Conservation (phyloP, 30 jellyfish, hydroid and myxozoan genomes). For the Aurelia aurita region DNA sequence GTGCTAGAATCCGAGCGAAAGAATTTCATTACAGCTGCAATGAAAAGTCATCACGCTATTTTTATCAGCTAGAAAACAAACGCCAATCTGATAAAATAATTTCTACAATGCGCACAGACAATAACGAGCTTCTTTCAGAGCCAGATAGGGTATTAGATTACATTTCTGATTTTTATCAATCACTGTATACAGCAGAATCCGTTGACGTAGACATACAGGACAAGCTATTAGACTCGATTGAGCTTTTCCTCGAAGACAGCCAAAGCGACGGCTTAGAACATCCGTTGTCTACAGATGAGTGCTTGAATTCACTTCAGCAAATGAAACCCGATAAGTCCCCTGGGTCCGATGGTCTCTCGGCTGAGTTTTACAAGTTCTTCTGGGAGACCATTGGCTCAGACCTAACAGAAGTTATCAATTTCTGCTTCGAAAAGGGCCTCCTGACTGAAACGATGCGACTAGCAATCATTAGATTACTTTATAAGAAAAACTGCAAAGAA, state of each 20-base stretch:
- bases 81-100: background rate
- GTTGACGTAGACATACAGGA: background rate
- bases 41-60: constrained; percentile 12
- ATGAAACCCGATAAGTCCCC: too few species aligned
- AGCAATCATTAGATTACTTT: too few species aligned
- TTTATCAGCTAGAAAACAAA: background rate
- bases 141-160: background rate
- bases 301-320: too few species aligned
- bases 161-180: background rate
- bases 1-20: constrained; percentile 7
- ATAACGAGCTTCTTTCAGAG: background rate
- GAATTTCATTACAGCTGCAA: background rate
- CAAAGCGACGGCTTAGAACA: too few species aligned
- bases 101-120: background rate
- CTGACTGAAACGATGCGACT: too few species aligned
- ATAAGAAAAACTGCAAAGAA: too few species aligned
- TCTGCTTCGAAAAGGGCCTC: background rate
- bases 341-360: background rate
- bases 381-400: constrained; percentile 5
- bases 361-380: constrained; percentile 11
- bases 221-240: too few species aligned
- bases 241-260: too few species aligned
- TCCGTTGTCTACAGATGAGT: too few species aligned
- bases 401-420: constrained; percentile 8
- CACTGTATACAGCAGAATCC: constrained; percentile 10